A percentile compares a stretch with the other conserved stretches of the same genome.
Evolutionary conservation across 2,113 vertebrate species (phyloP).

Genomic region (Colossoma macropomum): DNA sequence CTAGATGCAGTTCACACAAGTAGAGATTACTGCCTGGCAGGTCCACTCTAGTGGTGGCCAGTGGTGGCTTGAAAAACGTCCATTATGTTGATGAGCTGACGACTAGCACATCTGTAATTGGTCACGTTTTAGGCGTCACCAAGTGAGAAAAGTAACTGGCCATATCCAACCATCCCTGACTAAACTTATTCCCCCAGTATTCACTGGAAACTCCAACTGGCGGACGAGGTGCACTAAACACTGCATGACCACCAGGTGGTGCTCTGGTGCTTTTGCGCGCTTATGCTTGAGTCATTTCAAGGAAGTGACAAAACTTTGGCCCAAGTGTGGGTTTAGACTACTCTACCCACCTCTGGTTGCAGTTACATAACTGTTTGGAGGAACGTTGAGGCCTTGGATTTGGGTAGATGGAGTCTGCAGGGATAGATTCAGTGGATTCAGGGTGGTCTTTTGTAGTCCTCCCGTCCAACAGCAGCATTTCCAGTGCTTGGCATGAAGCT

Average conservation of each 20-base stretch:
- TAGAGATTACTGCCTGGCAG: neutral
- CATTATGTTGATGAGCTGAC: neutral
- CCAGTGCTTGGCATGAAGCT: neutral
- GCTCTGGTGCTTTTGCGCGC: neutral
- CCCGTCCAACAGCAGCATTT: neutral
- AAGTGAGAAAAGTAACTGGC: neutral
- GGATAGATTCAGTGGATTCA: neutral
- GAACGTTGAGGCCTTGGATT: neutral
- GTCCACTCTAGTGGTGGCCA: neutral
- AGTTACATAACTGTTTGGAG: too few relatives aligned
- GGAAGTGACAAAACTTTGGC: too few relatives aligned
- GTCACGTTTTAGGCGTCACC: neutral
- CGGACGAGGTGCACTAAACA: neutral
- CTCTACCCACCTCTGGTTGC: too few relatives aligned
- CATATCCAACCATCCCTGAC: neutral
- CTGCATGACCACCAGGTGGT: neutral
- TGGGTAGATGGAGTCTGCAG: neutral
- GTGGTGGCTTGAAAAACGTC: neutral
- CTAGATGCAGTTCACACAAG: neutral
- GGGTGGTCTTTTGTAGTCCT: neutral
- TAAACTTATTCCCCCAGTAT: neutral
- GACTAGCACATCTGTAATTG: neutral
- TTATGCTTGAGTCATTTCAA: too few relatives aligned
- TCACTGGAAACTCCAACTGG: neutral
- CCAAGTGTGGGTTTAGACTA: too few relatives aligned